Conservation (phyloP, 2,797 vertebrate genomes). For the Simalia tracyae region DNA sequence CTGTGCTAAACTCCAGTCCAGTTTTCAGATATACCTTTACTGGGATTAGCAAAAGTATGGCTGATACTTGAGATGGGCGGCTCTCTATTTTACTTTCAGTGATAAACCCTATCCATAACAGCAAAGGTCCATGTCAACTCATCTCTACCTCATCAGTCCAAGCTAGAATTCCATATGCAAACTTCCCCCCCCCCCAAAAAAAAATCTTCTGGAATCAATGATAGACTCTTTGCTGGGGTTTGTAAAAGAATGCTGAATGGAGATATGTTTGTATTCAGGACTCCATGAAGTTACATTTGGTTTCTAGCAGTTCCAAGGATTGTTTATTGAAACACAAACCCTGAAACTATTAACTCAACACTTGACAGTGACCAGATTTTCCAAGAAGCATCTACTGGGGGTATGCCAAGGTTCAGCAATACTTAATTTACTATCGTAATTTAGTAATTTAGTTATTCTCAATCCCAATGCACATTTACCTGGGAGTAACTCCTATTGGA, state of each 20-base stretch:
- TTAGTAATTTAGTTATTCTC: neutral
- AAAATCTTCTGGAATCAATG: slow-evolving; percentile 50
- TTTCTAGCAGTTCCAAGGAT: slow-evolving; percentile 51
- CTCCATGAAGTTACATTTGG: slow-evolving; percentile 56
- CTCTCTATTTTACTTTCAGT: slow-evolving; percentile 28
- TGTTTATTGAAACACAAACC: slow-evolving; percentile 57
- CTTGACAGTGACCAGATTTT: slow-evolving; percentile 70
- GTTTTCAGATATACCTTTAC: neutral
- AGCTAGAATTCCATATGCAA: slow-evolving; percentile 15
- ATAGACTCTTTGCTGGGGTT: slow-evolving; percentile 17
- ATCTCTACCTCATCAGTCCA: neutral
- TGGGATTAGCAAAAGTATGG: neutral
- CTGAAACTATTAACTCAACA: slow-evolving; percentile 47
- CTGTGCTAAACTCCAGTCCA: neutral
- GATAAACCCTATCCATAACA: slow-evolving; percentile 35
- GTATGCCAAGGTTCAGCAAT: slow-evolving; percentile 64
- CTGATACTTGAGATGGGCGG: neutral
- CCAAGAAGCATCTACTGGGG: slow-evolving; percentile 26
- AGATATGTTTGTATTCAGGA: slow-evolving; percentile 70
- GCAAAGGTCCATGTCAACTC: slow-evolving; percentile 45
- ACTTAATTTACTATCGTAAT: slow-evolving; percentile 61
- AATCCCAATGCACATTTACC: neutral
- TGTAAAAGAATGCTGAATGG: slow-evolving; percentile 66
- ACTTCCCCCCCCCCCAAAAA: neutral
- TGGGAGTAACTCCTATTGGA: neutral